Base-by-base conservation (phyloP, 2,888 invertebrate species). In the Ypsolopha sequella region DNA sequence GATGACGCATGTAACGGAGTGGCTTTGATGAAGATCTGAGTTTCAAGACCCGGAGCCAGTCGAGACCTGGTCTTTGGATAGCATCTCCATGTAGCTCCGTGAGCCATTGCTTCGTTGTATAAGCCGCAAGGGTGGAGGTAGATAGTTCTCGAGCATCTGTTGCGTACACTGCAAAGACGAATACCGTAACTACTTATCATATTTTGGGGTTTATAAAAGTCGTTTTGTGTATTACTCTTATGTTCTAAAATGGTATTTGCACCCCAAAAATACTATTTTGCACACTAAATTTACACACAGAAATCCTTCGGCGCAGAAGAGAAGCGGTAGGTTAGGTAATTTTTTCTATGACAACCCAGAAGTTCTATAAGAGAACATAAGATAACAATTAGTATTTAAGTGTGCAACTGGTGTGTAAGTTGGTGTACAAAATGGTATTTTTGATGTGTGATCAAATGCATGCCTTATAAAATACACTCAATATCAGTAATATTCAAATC, bases 41-140 rank as follows among this genome's bases (percentile, higher is more conserved):
- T 61, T 6, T 51, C 60, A 9, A 80, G 56, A 1, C 84, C 84
- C 39, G 81, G 70, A 3, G 79, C 68, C 11, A 82, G 52, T 34
- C 65, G 63, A 51, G 73, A 62, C 55, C 76, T 6, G 4, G 70
- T 78, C n/a, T 63, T 68, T 4, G 80, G 80, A 14, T 58, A 66
- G 53, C 69, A 70, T 13, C 55, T 45, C 80, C 79, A 82, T 43
- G 65, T 66, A 0, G 80, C 80, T 0, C 78, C 78, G 6, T 70
- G 58, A 2, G 67, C 62, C 2, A 68, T 71, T 0, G 55, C 61
- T 0, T 70, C 73, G 33, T 70, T 61, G 73, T 75, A 78, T 3
- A 82, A 52, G 0, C 76, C 75, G 54, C 73, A 73, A 53, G 64
- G 70, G 24, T 70, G 64, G 13, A 80, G 51, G 56, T 76, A 77